phyloP scores from a whole-genome alignment of 2,797 vertebrate genomes.

The Trematomus bernacchii region DNA sequence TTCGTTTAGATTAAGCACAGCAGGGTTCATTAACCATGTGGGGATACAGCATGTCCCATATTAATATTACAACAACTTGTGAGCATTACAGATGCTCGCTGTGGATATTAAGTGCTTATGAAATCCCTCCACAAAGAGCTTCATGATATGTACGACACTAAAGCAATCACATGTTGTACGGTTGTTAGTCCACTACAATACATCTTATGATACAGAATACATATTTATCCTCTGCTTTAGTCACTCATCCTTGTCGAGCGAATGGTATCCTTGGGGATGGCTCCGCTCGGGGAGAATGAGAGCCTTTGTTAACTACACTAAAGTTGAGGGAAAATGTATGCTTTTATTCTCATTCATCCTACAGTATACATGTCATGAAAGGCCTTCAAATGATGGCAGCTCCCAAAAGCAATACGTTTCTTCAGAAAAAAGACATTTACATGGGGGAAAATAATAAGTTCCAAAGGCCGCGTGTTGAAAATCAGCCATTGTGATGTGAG shows the following conservation, averaged over 20 bases:
- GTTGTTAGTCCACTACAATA: slow-evolving; percentile 35
- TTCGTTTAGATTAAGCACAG: slow-evolving; percentile 16
- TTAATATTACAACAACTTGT: slow-evolving; percentile 30
- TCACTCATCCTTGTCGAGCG: slow-evolving; percentile 20
- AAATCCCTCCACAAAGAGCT: slow-evolving; percentile 37
- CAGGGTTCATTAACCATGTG: slow-evolving; percentile 27
- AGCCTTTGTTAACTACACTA: slow-evolving; percentile 53
- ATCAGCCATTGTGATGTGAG: slow-evolving; percentile 75
- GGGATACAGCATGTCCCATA: slow-evolving; percentile 26
- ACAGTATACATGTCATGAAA: slow-evolving; percentile 60
- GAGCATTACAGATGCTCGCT: slow-evolving; percentile 8
- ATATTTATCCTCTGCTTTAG: slow-evolving; percentile 15
- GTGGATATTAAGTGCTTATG: slow-evolving; percentile 43
- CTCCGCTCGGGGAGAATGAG: slow-evolving; percentile 30
- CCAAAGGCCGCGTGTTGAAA: slow-evolving; percentile 66
- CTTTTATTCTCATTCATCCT: slow-evolving; percentile 70
- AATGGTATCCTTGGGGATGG: slow-evolving; percentile 43
- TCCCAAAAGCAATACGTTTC: slow-evolving; percentile 42
- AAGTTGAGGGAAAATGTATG: slow-evolving; percentile 55
- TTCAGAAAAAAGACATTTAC: slow-evolving; percentile 32
- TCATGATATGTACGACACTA: slow-evolving; percentile 21
- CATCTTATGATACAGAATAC: slow-evolving; percentile 23
- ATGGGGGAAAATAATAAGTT: slow-evolving; percentile 75
- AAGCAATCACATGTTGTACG: slow-evolving; percentile 28
- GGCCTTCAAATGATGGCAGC: slow-evolving; percentile 56